phyloP scores from a whole-genome alignment of 2,888 invertebrate species.

The Stegana nigrithorax region DNA sequence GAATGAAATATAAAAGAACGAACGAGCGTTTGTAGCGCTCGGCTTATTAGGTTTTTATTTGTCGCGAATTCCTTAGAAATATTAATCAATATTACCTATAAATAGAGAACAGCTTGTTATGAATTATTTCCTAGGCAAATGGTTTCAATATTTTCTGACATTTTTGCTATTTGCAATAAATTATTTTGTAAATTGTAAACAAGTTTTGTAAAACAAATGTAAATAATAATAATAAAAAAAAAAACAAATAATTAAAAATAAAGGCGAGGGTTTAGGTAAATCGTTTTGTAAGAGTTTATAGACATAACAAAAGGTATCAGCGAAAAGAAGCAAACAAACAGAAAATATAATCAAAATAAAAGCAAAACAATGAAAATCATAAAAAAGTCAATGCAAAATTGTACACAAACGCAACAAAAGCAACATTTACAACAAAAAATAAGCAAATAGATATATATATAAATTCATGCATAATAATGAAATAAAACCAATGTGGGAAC shows the following conservation, averaged over 20 bases:
- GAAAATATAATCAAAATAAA: not conserved
- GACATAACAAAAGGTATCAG: not conserved
- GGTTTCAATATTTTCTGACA: constrained; percentile 9
- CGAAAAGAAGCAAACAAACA: not conserved
- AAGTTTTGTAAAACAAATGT: not conserved
- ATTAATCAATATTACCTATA: not conserved
- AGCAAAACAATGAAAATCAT: not conserved
- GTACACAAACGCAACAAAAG: constrained; percentile 25
- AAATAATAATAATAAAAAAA: not conserved
- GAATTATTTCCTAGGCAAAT: constrained; percentile 15
- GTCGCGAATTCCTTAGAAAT: too few relatives aligned
- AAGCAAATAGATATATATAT: constrained; percentile 30
- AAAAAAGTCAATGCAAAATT: constrained; percentile 16
- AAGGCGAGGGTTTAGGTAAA: not conserved
- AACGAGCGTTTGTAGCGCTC: not conserved
- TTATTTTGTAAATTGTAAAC: not conserved
- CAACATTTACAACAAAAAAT: constrained; percentile 22
- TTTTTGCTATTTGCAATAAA: not conserved
- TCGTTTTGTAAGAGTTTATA: not conserved
- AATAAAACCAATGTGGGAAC: constrained; percentile 59
- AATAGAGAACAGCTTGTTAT: not conserved
- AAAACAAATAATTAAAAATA: not conserved
- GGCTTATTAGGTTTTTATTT: too few relatives aligned
- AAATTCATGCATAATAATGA: constrained; percentile 44
- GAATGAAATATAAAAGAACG: too few relatives aligned